phyloP scores from a whole-genome alignment of 2,113 vertebrate species.

The Sterna hirundo region DNA sequence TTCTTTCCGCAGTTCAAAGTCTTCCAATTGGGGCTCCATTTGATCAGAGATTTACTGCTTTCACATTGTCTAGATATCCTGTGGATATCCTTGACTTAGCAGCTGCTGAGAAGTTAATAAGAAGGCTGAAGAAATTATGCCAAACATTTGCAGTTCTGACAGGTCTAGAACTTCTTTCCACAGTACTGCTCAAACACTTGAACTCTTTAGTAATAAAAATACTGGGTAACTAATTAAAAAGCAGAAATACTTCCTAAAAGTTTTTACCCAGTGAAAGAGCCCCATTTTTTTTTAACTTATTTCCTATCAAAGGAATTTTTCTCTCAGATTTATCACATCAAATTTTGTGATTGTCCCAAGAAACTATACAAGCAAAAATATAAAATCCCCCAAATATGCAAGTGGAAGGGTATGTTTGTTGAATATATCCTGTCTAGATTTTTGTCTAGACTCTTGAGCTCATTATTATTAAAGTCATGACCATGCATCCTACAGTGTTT shows the following conservation, averaged over 20 bases:
- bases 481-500: not conserved
- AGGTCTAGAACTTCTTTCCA: not conserved
- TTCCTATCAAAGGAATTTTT: not conserved
- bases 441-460: not conserved
- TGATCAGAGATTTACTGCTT: not conserved
- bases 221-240: not conserved
- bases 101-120: not conserved
- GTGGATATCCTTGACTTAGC: not conserved
- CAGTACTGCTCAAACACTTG: not conserved
- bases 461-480: not conserved
- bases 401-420: not conserved
- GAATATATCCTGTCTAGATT: not conserved
- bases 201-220: not conserved
- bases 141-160: not conserved
- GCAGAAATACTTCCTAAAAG: not conserved
- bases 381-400: not conserved
- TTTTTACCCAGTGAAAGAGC: not conserved
- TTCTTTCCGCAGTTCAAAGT: not conserved
- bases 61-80: not conserved
- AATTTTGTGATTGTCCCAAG: not conserved
- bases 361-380: not conserved
- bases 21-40: not conserved
- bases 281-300: not conserved
- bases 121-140: not conserved
- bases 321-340: not conserved